Conservation (phyloP, 1,140 invertebrate species). For the Conus ventricosus region DNA sequence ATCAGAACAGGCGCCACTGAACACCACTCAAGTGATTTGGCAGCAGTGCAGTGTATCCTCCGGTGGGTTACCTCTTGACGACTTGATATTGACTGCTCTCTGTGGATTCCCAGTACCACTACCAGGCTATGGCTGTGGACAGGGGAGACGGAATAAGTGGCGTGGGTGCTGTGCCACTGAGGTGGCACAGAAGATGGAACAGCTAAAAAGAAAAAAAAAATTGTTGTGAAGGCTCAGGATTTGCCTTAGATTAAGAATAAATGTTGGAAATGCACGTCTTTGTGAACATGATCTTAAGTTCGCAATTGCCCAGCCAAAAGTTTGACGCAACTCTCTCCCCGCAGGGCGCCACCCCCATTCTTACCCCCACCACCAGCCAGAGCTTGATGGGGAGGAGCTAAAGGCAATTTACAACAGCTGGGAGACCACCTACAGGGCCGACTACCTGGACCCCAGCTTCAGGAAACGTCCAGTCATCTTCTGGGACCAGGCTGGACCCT, state of each 20-base stretch:
- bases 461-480: conserved; percentile 31
- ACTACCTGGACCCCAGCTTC: conserved; percentile 54
- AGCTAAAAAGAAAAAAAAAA: not conserved
- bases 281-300: not conserved
- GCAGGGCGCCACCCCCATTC: conserved; percentile 58
- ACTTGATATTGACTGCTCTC: too few species aligned
- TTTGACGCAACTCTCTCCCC: not conserved
- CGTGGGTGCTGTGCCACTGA: too few species aligned
- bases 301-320: not conserved
- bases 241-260: too few species aligned
- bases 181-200: not conserved
- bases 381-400: conserved; percentile 49
- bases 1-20: too few species aligned
- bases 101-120: too few species aligned
- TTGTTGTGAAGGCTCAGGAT: not conserved
- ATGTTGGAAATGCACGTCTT: too few species aligned
- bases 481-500: not conserved
- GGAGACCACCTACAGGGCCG: conserved; percentile 54
- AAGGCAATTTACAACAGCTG: conserved; percentile 61
- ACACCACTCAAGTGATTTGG: too few species aligned
- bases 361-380: conserved; percentile 63
- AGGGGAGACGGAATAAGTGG: too few species aligned
- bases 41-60: too few species aligned
- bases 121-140: too few species aligned
- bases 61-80: too few species aligned